Base-by-base conservation (phyloP, 2,888 invertebrate species). In the Sepioteuthis lessoniana region DNA sequence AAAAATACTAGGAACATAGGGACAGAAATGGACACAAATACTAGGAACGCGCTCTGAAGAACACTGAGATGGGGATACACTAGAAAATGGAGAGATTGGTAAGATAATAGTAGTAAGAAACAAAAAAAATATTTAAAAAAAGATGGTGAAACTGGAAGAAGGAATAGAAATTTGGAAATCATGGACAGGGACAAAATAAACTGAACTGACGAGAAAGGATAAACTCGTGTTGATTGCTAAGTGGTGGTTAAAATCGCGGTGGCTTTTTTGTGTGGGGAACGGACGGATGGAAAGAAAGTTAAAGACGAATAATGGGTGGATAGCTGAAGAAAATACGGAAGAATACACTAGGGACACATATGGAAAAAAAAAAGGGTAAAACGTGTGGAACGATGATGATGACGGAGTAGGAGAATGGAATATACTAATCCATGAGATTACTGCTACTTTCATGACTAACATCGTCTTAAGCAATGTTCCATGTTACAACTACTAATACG, bases 271-370 rank as follows among this genome's bases (percentile, higher is more conserved):
- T 42, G 42, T 3, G 47, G 47, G 19, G 47, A 47, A 60, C 60
- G 60, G 60, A 60, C 4, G 76, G 76, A 76, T 5, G 13, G n/a
- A n/a, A 76, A 76, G 16, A 76, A 76, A n/a, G 16, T 76, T 35
- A n/a, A 76, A 76, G 25, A 55, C 55, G 55, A 55, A 55, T 55
- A 55, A 55, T 55, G 25, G 55, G 25, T 55, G 25, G 55, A 55
- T 5, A 19, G 47, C 16, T 25, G 55, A 55, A 55, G 76, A 76
- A 76, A 76, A 76, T 76, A 76, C 76, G 76, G 76, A 76, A 76
- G n/a, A 76, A 76, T n/a, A 76, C 76, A 76, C 76, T 16, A 76
- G 76, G 76, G 76, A 76, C 76, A 76, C 76, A n/a, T 76, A n/a
- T 76, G n/a, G 76, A n/a, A n/a, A 76, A n/a, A 31, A n/a, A n/a